Evolutionary conservation across 2,113 vertebrate genomes (phyloP).

Genomic region (Aegithalos caudatus): DNA sequence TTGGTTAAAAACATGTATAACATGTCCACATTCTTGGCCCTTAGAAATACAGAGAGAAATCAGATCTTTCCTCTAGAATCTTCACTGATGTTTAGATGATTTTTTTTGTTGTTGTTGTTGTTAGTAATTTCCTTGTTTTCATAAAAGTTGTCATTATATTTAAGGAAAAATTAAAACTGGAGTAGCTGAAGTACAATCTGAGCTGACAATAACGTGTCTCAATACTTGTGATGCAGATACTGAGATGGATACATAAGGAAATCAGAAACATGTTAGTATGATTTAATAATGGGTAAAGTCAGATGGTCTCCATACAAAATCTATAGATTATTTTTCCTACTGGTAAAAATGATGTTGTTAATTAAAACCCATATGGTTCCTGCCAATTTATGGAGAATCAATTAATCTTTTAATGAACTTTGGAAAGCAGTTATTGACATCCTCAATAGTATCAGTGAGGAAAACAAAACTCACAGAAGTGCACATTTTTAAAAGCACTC

Average conservation of each 20-base stretch:
- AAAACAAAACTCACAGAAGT: background rate
- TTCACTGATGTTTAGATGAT: background rate
- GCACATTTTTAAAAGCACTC: background rate
- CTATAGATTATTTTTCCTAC: background rate
- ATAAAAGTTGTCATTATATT: background rate
- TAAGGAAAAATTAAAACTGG: constrained; percentile 1
- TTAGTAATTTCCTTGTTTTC: background rate
- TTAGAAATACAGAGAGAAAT: background rate
- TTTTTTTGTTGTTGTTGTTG: background rate
- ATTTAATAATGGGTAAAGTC: background rate
- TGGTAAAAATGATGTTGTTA: background rate
- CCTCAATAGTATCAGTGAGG: background rate
- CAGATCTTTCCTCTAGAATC: background rate
- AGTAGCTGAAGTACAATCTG: background rate
- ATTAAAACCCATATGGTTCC: background rate
- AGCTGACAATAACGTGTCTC: background rate
- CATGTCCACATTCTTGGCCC: background rate
- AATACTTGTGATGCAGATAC: background rate
- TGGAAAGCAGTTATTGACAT: background rate
- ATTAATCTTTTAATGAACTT: background rate
- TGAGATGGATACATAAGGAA: background rate
- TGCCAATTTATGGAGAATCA: background rate
- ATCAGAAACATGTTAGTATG: background rate
- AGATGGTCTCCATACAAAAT: background rate
- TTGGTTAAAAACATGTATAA: background rate